Base-by-base conservation (phyloP, 2,888 invertebrate species). In the Conops quadrifasciatus region DNA sequence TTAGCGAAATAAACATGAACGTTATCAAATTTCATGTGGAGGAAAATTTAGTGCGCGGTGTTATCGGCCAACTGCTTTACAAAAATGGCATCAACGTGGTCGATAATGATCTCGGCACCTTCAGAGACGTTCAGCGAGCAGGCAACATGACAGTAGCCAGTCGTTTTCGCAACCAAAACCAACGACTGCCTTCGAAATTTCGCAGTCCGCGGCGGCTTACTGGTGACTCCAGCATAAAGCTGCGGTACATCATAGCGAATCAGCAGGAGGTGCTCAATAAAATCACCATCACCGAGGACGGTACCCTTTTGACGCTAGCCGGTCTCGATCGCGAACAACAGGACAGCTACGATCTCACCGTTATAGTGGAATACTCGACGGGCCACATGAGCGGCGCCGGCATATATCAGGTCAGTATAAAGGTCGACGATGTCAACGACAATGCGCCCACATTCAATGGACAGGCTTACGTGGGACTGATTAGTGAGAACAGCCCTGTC, bases 381-480 rank as follows among this genome's bases (percentile, higher is more conserved):
- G 93, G 93, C 9, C 83, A 89, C 73, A 89, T 90, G 70, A 90
- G 90, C 74, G 91, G 91, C 9, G 91, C 91, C 64, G 93, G 92
- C 2, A 91, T 93, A 71, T 94, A 93, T 80, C 94, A 93, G 88
- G 92, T 94, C 0, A 91, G 91, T 15, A 89, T 95, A 43, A 87
- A 91, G 69, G 94, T 95, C 0, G 93, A 93, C 73, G 95, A 96
- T 81, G 93, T 93, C 73, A 95, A 96, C 80, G 95, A 95, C 80
- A 95, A 95, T 80, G 89, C 94, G 3, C 96, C 97, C 0, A 84
- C 90, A 71, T 96, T 97, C 82, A 91, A 92, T 75, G 86, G 89
- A 15, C 81, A 88, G 0, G 83, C 87, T 1, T 96, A 95, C 81
- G 92, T 93, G 78, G 94, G 94, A 1, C 88, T 89, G 73, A 91